Evolutionary conservation across 1,140 invertebrate genomes (phyloP), one percentile per base, ranked within the genome.

Genomic region (Drosophila pectinifera): DNA sequence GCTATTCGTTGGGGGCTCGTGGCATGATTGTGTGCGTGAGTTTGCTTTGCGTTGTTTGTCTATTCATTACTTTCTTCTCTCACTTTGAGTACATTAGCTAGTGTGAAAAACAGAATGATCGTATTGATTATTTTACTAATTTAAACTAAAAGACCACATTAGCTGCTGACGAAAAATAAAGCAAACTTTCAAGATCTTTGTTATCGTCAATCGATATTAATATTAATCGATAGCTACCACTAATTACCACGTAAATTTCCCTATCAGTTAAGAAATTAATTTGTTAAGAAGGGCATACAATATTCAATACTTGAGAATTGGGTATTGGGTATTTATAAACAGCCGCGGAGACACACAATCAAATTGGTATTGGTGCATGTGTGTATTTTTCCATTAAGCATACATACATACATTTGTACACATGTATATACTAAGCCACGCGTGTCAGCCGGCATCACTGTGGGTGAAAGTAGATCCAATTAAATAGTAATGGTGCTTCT

Each of bases 321-420:
- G n/a, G n/a, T n/a, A 38, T 67, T 48, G 39, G 20, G 62, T 65
- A 65, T 65, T 62, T 65, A 62, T 65, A 61, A 62, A 45, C 55
- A 59, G 20, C 36, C 18, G 38, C 26, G 1, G 14, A 28, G 16
- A 63, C 24, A 63, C 26, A 22, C 41, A 22, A 28, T 31, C n/a
- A 14, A 16, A 18, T 43, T n/a, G 18, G 56, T 64, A 20, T 42
- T 28, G 13, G 53, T 57, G 36, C 3, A 20, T 63, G 11, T 28
- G 20, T 65, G 62, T 38, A 63, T 46, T 67, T 64, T 67, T 39
- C 42, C 31, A 46, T 67, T 16, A 28, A 48, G 24, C 41, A 18
- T 28, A 26, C 8, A 16, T 16, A 4, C 7, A 14, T 5, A 41
- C 3, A 14, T 57, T 10, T 0, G 38, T 38, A 26, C 6, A 7